Base-by-base conservation (phyloP, 2,888 invertebrate genomes). In the Microctonus aethiopoides region DNA sequence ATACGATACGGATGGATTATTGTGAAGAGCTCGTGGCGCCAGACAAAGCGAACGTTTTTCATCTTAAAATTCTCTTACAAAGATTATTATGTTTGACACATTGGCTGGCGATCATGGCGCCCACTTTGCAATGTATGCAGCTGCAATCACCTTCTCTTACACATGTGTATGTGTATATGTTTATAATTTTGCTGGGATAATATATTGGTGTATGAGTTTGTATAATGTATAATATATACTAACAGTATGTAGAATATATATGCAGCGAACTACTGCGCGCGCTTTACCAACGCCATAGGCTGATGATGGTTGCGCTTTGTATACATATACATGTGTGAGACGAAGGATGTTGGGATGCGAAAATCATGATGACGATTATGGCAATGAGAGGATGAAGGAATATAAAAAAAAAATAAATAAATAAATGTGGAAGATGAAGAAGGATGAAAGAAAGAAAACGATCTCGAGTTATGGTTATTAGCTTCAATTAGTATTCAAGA, bases 401-500 rank as follows among this genome's bases (percentile, higher is more conserved):
- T 16, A 46, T n/a, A n/a, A n/a, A n/a, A n/a, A n/a, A n/a, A n/a
- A n/a, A n/a, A 46, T 9, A 46, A 46, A 7, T 16, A 22, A 68
- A 74, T 57, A 68, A 68, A 51, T 41, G 5, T 20, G 32, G 59
- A 51, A 54, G 60, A 64, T 65, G 52, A 66, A 11, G 39, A 63
- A 64, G 26, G 39, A 56, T 16, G 59, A 56, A 41, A 46, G 41
- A 22, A 36, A 26, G 13, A 36, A 52, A 46, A 46, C 46, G 46
- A 46, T 46, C 46, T 54, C 5, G 41, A 72, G 57, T 69, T 59
- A 57, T 63, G 68, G 67, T 69, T 64, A 72, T 70, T 54, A 72
- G 63, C 39, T 29, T 52, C 63, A 70, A 72, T 75, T 72, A 72
- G 67, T 64, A 70, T 71, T 72, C 63, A 57, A 34, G 46, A 70